Evolutionary conservation across 1,140 invertebrate species (phyloP).

Genomic region (Achroia grisella): DNA sequence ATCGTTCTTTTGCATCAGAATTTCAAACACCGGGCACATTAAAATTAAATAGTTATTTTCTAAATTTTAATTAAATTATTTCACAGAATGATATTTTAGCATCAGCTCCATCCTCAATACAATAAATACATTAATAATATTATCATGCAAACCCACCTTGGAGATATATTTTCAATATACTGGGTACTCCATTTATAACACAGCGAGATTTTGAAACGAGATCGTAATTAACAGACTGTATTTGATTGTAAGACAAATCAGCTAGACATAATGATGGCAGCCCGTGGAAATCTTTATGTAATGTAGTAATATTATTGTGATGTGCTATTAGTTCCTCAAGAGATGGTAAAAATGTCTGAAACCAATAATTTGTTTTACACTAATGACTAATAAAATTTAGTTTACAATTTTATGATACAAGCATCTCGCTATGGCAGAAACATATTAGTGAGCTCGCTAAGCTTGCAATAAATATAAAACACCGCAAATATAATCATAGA

Average conservation of each 20-base stretch:
- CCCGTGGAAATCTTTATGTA: constrained; percentile 86
- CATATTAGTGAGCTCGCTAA: too few species aligned
- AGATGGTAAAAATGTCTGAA: constrained; percentile 83
- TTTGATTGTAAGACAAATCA: constrained; percentile 84
- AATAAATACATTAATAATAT: not conserved
- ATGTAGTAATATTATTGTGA: constrained; percentile 80
- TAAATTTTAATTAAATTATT: too few species aligned
- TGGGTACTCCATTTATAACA: constrained; percentile 82
- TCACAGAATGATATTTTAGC: too few species aligned
- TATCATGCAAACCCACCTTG: constrained; percentile 75
- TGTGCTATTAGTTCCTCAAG: constrained; percentile 83
- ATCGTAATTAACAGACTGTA: constrained; percentile 80
- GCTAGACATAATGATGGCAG: constrained; percentile 84
- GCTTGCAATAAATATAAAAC: too few species aligned
- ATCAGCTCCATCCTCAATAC: too few species aligned
- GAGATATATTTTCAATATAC: constrained; percentile 84
- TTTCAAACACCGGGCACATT: too few species aligned
- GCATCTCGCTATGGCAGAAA: too few species aligned
- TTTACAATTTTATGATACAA: too few species aligned
- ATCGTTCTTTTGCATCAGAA: too few species aligned
- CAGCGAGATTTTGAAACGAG: constrained; percentile 85
- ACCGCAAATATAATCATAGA: not conserved
- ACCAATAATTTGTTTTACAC: constrained; percentile 21
- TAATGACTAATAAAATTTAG: too few species aligned
- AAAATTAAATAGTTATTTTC: too few species aligned